Evolutionary conservation across 1,140 invertebrate genomes (phyloP).

Genomic region (Lucilia cuprina): DNA sequence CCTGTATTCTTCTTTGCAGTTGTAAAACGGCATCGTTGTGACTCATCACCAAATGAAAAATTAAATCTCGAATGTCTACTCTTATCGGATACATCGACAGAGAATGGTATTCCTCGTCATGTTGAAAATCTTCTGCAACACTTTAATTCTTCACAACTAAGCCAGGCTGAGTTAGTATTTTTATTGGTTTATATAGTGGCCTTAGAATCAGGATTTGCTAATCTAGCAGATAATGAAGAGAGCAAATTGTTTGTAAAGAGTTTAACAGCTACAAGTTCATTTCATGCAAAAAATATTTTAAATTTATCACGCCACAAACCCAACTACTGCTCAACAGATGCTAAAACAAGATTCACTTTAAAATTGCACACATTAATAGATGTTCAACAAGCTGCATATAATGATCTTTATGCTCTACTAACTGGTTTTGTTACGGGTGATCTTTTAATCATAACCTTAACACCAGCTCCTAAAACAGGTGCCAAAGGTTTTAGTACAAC

Average conservation of each 20-base stretch:
- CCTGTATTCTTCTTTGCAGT: neutral
- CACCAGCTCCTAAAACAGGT: slow-evolving; percentile 40
- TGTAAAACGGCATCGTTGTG: neutral
- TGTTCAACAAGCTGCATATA: neutral
- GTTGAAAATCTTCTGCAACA: slow-evolving; percentile 43
- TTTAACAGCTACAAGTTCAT: slow-evolving; percentile 45
- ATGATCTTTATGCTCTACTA: slow-evolving; percentile 40
- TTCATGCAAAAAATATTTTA: slow-evolving; percentile 50
- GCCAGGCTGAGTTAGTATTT: slow-evolving; percentile 40
- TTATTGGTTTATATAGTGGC: slow-evolving; percentile 49
- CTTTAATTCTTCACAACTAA: slow-evolving; percentile 20
- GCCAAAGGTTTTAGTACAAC: slow-evolving; percentile 45
- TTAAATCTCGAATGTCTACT: slow-evolving; percentile 37
- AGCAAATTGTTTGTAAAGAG: slow-evolving; percentile 40
- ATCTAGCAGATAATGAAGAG: slow-evolving; percentile 41
- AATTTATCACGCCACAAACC: slow-evolving; percentile 39
- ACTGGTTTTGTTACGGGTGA: slow-evolving; percentile 47
- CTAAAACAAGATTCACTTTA: neutral
- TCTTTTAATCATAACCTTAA: slow-evolving; percentile 49
- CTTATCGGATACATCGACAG: slow-evolving; percentile 46
- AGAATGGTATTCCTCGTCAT: slow-evolving; percentile 45
- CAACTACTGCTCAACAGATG: neutral
- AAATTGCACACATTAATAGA: slow-evolving; percentile 37
- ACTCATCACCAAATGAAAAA: neutral
- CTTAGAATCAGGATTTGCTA: slow-evolving; percentile 49